A percentile compares a stretch with the other conserved stretches of the same genome.
Conservation (phyloP, 2,888 invertebrate species). For the Apamea monoglypha region DNA sequence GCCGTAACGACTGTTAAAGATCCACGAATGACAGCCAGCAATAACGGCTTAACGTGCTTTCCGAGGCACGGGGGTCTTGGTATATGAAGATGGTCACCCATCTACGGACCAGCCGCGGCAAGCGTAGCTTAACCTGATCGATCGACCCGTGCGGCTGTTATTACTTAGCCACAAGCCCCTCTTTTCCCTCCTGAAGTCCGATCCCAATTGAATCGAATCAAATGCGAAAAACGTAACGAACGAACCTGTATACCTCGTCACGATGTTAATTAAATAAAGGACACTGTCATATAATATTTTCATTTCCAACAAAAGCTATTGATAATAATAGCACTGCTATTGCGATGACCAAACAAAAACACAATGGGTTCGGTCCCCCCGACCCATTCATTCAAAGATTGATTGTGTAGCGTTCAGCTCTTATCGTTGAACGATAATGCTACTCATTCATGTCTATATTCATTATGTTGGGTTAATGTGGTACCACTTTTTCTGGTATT, state of each 20-base stretch:
- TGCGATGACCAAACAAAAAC: conserved; percentile 46
- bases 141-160: too few species aligned
- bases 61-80: too few species aligned
- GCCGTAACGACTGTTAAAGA: too few species aligned
- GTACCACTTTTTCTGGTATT: conserved; percentile 22
- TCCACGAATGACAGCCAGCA: too few species aligned
- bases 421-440: conserved; percentile 45
- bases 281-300: conserved; percentile 34
- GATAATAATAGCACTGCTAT: conserved; percentile 35
- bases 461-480: conserved; percentile 35
- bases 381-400: conserved; percentile 56
- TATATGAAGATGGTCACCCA: too few species aligned
- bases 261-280: conserved; percentile 31
- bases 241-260: neutral
- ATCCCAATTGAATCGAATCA: neutral
- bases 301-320: conserved; percentile 41
- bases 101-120: too few species aligned
- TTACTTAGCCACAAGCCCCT: too few species aligned
- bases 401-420: conserved; percentile 40
- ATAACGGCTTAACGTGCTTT: too few species aligned
- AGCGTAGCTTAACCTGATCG: too few species aligned
- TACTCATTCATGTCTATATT: conserved; percentile 45
- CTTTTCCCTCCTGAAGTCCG: neutral
- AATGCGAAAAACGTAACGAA: neutral
- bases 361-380: conserved; percentile 43